phyloP scores from a whole-genome alignment of 1,140 invertebrate species.

The Phthorimaea operculella region DNA sequence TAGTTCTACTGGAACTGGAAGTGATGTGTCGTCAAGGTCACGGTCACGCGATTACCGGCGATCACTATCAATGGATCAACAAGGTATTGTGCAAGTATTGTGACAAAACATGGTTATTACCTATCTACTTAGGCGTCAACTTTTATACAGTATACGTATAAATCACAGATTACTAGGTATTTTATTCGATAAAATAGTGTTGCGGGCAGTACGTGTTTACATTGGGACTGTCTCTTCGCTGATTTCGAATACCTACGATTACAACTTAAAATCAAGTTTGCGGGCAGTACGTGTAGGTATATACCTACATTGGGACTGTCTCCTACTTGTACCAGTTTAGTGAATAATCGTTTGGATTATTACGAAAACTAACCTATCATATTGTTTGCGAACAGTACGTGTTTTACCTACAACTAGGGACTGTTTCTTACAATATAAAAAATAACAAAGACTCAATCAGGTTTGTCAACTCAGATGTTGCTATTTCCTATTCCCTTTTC shows the following conservation, averaged over 20 bases:
- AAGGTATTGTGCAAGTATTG: no score
- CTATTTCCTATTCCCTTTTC: not conserved
- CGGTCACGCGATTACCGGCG: not conserved
- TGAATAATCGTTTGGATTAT: no score
- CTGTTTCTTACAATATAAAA: not conserved
- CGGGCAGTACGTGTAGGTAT: not conserved
- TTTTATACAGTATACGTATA: not conserved
- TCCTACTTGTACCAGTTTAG: not conserved
- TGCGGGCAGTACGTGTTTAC: not conserved
- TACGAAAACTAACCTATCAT: not conserved
- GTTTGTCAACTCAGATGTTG: not conserved
- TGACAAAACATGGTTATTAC: not conserved
- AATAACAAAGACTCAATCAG: not conserved
- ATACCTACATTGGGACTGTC: not conserved
- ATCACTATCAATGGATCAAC: not conserved
- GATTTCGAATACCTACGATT: not conserved
- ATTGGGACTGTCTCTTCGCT: not conserved
- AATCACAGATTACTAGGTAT: not conserved
- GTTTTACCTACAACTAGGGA: not conserved
- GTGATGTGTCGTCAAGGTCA: not conserved
- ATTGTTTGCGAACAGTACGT: constrained; percentile 4
- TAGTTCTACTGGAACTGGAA: not conserved
- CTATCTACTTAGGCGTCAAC: no score
- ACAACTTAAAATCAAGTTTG: not conserved
- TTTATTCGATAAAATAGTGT: not conserved